Evolutionary conservation across 2,888 invertebrate species (phyloP), one percentile per base, ranked within the genome.

Genomic region (Pheosia tremula): DNA sequence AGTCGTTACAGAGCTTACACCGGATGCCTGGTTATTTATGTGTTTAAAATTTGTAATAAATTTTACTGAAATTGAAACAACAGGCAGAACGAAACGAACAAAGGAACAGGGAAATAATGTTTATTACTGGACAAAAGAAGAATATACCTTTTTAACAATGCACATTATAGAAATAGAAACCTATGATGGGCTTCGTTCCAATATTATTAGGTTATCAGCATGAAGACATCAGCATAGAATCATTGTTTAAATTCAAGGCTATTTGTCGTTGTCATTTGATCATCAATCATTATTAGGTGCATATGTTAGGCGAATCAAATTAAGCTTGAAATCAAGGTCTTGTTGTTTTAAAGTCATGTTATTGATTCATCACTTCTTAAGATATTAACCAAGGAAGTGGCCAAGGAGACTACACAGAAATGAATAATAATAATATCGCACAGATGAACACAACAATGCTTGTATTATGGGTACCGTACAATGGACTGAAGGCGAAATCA

Each of bases 251-350:
- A 37, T 37, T 37, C 53, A 53, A 53, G 53, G 37, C 37, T 24
- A 24, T 24, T 24, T 24, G 24, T 24, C 24, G 24, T 24, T 24
- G 24, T 24, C 6, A 37, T 38, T 37, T 36, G 37, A 53, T 53
- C 53, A 36, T 53, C 37, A 53, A 37, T 53, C 53, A 53, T 53
- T 2, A 37, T 37, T 37, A 11, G 13, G 24, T 13, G 24, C 50
- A 24, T 24, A 50, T 47, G 47, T 5, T 47, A 47, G n/a, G 47
- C 47, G n/a, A n/a, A 47, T 11, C 3, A 47, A n/a, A 47, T n/a
- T 47, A n/a, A 47, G 47, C 47, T 47, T n/a, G 47, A 47, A 47
- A 47, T 47, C 47, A 47, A 47, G 47, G 47, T n/a, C 47, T 47
- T 47, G 47, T 9, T n/a, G n/a, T n/a, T 7, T 47, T 47, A n/a